Conservation (phyloP, 1,140 invertebrate genomes). For the Hydropsyche tenuis region DNA sequence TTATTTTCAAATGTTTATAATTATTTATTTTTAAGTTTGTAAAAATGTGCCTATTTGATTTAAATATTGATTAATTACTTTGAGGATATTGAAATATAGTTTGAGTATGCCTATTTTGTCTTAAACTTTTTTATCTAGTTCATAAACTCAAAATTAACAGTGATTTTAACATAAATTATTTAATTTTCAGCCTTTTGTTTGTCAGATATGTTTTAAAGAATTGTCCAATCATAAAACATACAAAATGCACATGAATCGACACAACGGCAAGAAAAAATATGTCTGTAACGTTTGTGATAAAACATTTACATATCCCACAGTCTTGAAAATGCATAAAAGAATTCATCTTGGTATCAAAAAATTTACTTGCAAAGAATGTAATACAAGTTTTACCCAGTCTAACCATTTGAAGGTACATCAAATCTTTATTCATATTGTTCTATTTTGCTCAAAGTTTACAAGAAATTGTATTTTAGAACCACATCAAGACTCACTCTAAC, state of each 20-base stretch:
- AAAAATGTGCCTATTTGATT: too few relatives aligned
- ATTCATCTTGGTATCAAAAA: slow-evolving; percentile 51
- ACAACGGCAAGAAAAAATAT: slow-evolving; percentile 55
- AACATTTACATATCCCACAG: slow-evolving; percentile 53
- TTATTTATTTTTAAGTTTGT: too few relatives aligned
- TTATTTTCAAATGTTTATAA: not conserved
- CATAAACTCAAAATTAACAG: not conserved
- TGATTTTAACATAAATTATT: slow-evolving; percentile 19
- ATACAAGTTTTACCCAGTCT: slow-evolving; percentile 36
- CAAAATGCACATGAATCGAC: slow-evolving; percentile 48
- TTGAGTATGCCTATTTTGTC: too few relatives aligned
- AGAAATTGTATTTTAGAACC: slow-evolving; percentile 35
- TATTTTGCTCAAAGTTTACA: too few relatives aligned
- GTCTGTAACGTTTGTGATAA: slow-evolving; percentile 60
- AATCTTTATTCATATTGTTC: too few relatives aligned
- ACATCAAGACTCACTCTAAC: slow-evolving; percentile 33
- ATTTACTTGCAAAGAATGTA: slow-evolving; percentile 31
- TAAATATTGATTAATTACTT: too few relatives aligned
- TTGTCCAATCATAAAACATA: slow-evolving; percentile 37
- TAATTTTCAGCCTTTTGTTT: slow-evolving; percentile 35
- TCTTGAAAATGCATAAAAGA: slow-evolving; percentile 48
- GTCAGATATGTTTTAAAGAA: slow-evolving; percentile 41
- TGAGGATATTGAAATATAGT: too few relatives aligned
- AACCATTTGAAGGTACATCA: slow-evolving; percentile 33
- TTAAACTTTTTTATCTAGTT: too few relatives aligned